These are phyloP conservation scores for Zaprionus davidi DNA, from an alignment of 1,140 invertebrate genomes.

Conservation along the genomic window DNA sequence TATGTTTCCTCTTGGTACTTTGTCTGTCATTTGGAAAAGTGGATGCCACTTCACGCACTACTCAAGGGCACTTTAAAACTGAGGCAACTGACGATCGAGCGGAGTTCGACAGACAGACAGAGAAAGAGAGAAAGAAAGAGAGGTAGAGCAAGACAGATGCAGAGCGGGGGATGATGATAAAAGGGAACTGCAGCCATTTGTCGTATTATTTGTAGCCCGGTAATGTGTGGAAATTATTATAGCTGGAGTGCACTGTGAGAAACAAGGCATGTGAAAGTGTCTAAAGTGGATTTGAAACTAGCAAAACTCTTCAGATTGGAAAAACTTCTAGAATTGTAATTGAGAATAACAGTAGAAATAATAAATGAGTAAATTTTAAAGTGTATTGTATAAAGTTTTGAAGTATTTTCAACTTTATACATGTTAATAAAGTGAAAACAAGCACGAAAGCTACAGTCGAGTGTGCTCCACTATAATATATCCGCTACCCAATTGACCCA, in stretches of 20 bases:
- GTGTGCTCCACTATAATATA: no score
- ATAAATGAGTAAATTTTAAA: background rate
- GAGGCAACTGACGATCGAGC: background rate
- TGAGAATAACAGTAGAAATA: no score
- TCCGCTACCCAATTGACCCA: no score
- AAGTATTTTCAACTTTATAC: no score
- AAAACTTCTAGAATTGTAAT: background rate
- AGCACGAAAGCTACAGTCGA: no score
- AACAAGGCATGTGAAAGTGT: background rate
- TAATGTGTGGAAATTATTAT: conserved; percentile 4
- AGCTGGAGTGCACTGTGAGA: background rate
- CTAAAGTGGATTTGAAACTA: background rate
- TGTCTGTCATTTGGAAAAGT: conserved; percentile 31
- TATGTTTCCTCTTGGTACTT: conserved; percentile 1
- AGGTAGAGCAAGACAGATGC: background rate
- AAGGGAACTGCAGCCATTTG: conserved; percentile 27
- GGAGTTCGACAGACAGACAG: background rate
- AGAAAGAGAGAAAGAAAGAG: background rate
- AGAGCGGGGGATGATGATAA: conserved; percentile 21
- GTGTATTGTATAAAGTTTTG: background rate
- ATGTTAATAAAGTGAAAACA: no score
- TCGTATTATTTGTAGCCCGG: conserved; percentile 18
- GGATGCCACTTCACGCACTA: conserved; percentile 23
- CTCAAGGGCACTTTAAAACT: conserved; percentile 25
- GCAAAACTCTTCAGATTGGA: background rate